Evolutionary conservation across 2,113 vertebrate species (phyloP), one percentile per base, ranked within the genome.

Genomic region (Glaucidium brasilianum): DNA sequence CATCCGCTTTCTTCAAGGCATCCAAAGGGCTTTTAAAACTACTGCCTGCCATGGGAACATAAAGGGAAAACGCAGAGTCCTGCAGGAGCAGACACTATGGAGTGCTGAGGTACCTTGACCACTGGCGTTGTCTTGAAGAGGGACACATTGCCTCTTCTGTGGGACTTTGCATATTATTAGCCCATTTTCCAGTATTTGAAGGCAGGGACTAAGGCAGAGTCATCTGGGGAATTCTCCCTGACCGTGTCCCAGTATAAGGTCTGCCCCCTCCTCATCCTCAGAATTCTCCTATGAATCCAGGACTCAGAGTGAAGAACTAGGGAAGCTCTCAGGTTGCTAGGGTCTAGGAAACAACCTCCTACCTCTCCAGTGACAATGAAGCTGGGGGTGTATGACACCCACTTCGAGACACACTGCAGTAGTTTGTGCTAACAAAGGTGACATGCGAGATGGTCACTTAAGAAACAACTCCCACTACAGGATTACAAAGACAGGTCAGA

Each of bases 11-110:
- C 73, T 98, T 98, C 52, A 98, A 94, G 37, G 95, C 96, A 69
- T 98, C 98, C 66, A 97, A 81, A 37, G 98, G 96, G 88, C 82
- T 97, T 92, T 98, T 97, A 82, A 98, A 96, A 27, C 68, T 16
- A 5, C 90, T 98, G 6, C 98, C 99, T 99, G 72, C 19, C 60
- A 83, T 39, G n/a, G 63, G 77, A 88, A 88, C 15, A 93, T 12
- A 64, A 43, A 78, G 69, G 27, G n/a, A 47, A 67, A 59, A 63
- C 27, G 43, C 55, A 85, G 12, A 93, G 45, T 15, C 37, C 50
- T 82, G 47, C 18, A 90, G 39, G 5, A 88, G 29, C 34, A 92
- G 52, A n/a, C 32, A 72, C 3, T 34, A 52, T 6, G 12, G 39
- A 62, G 32, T 56, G 30, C 49, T 75, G 52, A 68, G 58, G 53